Conservation (phyloP, 2,888 invertebrate genomes). For the Digitonthophagus gazella region DNA sequence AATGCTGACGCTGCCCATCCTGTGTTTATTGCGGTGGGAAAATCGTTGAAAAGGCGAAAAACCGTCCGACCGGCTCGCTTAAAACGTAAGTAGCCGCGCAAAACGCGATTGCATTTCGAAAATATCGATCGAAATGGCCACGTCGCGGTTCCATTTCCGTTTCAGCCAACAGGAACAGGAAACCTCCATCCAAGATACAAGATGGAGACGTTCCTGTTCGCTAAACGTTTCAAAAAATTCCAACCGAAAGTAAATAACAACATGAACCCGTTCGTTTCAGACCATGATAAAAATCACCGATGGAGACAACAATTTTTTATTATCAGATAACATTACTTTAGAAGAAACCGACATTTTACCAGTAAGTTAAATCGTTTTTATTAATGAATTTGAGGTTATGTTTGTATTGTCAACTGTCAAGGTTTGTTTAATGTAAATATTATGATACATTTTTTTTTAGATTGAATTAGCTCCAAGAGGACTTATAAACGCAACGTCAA, state of each 20-base stretch:
- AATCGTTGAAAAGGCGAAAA: constrained; percentile 27
- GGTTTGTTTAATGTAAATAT: not conserved
- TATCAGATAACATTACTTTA: constrained; percentile 3
- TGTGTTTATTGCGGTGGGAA: constrained; percentile 29
- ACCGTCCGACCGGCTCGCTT: constrained; percentile 9
- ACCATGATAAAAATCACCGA: constrained; percentile 39
- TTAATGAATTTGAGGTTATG: constrained; percentile 44
- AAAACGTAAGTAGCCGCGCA: constrained; percentile 28
- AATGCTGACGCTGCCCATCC: constrained; percentile 31
- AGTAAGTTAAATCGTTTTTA: constrained; percentile 28
- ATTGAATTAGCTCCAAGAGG: constrained; percentile 39
- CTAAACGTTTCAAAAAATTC: constrained; percentile 30
- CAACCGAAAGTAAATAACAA: too few species aligned
- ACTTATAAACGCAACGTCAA: constrained; percentile 46
- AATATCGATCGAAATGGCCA: constrained; percentile 42
- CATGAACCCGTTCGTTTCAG: constrained; percentile 33
- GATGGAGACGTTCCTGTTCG: constrained; percentile 54
- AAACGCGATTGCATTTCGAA: constrained; percentile 25
- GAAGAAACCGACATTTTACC: constrained; percentile 24
- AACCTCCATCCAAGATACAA: constrained; percentile 50
- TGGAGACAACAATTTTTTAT: constrained; percentile 18
- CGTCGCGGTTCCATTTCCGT: constrained; percentile 48
- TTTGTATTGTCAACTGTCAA: constrained; percentile 51
- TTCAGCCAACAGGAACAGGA: constrained; percentile 61
- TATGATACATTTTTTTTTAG: constrained; percentile 33